Percentiles rank a stretch among this genome's conserved stretches.
These are phyloP conservation scores for Dreissena rostriformis DNA, from an alignment of 1,140 invertebrate species.

Conservation along the genomic window DNA sequence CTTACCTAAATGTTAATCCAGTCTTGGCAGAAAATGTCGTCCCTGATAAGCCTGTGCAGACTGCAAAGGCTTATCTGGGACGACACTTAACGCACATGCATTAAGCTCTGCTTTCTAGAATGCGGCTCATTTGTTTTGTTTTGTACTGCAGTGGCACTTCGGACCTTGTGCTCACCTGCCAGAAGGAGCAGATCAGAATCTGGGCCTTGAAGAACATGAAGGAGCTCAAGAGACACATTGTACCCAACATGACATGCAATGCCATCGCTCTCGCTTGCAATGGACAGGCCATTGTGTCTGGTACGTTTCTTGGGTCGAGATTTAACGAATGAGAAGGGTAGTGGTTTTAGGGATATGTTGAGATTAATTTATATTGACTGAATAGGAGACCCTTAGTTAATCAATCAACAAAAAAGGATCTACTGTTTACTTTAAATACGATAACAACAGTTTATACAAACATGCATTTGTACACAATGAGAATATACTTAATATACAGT, in stretches of 20 bases:
- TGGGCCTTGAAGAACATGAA: constrained; percentile 89
- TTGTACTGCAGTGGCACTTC: constrained; percentile 75
- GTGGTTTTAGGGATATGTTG: too few species aligned
- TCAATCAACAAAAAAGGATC: too few species aligned
- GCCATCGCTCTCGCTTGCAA: constrained; percentile 89
- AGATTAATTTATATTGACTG: too few species aligned
- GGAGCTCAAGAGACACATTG: constrained; percentile 91
- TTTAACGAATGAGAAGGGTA: too few species aligned
- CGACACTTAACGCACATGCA: too few species aligned
- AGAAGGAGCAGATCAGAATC: constrained; percentile 91
- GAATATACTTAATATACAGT: not conserved
- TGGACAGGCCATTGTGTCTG: constrained; percentile 89
- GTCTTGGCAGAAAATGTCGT: too few species aligned
- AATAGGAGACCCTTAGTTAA: too few species aligned
- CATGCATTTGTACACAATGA: not conserved
- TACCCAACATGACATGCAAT: constrained; percentile 93
- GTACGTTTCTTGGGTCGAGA: constrained; percentile 77
- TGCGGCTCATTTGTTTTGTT: not conserved
- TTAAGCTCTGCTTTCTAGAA: not conserved
- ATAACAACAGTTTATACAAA: too few species aligned
- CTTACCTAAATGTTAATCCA: too few species aligned
- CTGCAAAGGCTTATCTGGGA: too few species aligned
- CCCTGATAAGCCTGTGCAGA: too few species aligned
- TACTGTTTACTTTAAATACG: too few species aligned
- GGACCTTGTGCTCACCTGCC: constrained; percentile 92